These are phyloP conservation scores for Allophyes oxyacanthae DNA, from an alignment of 2,888 invertebrate genomes.

Conservation along the genomic window DNA sequence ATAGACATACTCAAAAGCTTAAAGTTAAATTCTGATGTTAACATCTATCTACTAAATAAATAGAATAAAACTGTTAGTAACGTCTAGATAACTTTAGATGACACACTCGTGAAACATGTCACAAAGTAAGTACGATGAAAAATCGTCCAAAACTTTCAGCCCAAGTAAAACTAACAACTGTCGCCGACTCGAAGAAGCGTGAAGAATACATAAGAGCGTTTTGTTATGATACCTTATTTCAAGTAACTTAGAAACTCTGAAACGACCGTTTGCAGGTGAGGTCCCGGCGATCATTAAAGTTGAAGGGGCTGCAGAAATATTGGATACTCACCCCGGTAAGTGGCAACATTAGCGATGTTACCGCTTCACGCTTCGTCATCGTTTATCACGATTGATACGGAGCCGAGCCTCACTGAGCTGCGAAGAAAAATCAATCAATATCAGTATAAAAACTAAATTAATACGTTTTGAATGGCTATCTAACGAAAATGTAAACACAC, in stretches of 20 bases:
- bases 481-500: slow-evolving; percentile 12
- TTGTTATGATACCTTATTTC: slow-evolving; percentile 40
- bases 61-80: neutral
- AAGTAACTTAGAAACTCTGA: slow-evolving; percentile 26
- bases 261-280: slow-evolving; percentile 22
- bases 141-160: slow-evolving; percentile 28
- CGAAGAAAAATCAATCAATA: slow-evolving; percentile 38
- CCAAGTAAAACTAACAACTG: slow-evolving; percentile 35
- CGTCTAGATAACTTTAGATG: slow-evolving; percentile 4
- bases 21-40: neutral
- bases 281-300: slow-evolving; percentile 40
- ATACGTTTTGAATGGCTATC: slow-evolving; percentile 11
- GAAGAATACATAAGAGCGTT: slow-evolving; percentile 36
- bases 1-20: neutral
- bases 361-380: slow-evolving; percentile 52
- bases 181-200: slow-evolving; percentile 22
- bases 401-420: slow-evolving; percentile 28
- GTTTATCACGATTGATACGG: slow-evolving; percentile 54
- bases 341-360: slow-evolving; percentile 58
- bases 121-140: slow-evolving; percentile 21
- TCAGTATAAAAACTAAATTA: slow-evolving; percentile 11
- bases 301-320: slow-evolving; percentile 41
- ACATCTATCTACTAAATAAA: too few species aligned
- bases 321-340: slow-evolving; percentile 51
- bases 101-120: neutral